Evolutionary conservation across 2,113 vertebrate species (phyloP).

Genomic region (Chelonoidis abingdonii): DNA sequence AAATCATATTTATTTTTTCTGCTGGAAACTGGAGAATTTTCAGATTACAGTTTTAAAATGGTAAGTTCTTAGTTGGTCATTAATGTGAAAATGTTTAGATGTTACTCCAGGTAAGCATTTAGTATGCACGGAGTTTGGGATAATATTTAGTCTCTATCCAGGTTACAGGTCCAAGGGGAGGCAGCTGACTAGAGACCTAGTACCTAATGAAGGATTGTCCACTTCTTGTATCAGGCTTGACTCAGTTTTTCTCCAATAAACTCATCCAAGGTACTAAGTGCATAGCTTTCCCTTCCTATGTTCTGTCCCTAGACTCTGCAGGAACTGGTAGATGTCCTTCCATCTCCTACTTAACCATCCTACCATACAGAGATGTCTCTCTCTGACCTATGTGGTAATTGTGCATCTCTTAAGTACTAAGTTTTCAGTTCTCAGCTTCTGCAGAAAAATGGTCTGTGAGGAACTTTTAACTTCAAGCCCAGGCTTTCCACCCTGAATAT

Average conservation of each 20-base stretch:
- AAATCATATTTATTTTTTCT: background rate
- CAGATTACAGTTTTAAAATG: background rate
- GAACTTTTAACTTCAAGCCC: background rate
- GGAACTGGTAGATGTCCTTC: background rate
- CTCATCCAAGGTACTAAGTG: background rate
- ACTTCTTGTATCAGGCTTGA: background rate
- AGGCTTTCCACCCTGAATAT: background rate
- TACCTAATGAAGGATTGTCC: background rate
- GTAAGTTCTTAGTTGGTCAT: background rate
- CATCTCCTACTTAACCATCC: background rate
- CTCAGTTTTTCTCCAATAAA: fast-evolving
- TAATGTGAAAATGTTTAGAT: background rate
- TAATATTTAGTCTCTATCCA: background rate
- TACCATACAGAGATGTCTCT: background rate
- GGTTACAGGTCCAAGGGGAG: background rate
- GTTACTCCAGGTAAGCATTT: background rate
- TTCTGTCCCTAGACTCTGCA: background rate
- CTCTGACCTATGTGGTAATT: background rate
- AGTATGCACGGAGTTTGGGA: background rate
- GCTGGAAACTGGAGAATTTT: background rate
- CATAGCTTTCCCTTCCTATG: background rate
- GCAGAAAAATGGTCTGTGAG: background rate
- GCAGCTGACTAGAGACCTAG: background rate
- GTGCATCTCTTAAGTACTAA: background rate
- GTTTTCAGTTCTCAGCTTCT: background rate